A percentile compares a stretch with the other conserved stretches of the same genome.
These are phyloP conservation scores for Homalodisca vitripennis DNA, from an alignment of 1,140 invertebrate species.

Conservation along the genomic window DNA sequence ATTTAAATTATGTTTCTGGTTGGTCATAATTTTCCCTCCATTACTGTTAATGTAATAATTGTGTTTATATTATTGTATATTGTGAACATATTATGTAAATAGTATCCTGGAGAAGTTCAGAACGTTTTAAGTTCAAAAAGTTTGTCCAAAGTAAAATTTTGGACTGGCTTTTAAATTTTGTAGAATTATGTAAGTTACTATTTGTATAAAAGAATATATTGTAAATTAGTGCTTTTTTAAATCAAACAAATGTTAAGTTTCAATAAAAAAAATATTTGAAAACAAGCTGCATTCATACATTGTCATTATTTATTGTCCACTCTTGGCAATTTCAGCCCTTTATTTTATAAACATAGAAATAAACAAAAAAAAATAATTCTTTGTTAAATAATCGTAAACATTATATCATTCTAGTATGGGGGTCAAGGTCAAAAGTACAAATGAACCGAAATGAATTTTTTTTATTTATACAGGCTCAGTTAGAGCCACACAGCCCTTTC, in stretches of 20 bases:
- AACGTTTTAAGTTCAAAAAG: neutral
- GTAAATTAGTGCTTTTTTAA: conserved; percentile 25
- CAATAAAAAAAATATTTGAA: conserved; percentile 16
- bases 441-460: too few species aligned
- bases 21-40: neutral
- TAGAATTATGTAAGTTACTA: conserved; percentile 13
- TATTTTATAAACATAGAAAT: too few species aligned
- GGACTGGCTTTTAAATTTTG: neutral
- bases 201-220: conserved; percentile 26
- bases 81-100: conserved; percentile 13
- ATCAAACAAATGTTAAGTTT: conserved; percentile 18
- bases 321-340: too few species aligned
- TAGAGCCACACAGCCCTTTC: too few species aligned
- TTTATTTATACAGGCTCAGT: too few species aligned
- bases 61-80: conserved; percentile 9
- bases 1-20: neutral
- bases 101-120: neutral
- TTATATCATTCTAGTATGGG: too few species aligned
- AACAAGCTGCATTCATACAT: too few species aligned
- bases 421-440: too few species aligned
- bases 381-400: too few species aligned
- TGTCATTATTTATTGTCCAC: too few species aligned
- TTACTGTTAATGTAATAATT: conserved; percentile 12
- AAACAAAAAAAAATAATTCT: too few species aligned
- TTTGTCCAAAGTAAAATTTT: conserved; percentile 17